phyloP scores from a whole-genome alignment of 2,113 vertebrate species.

The Orcinus orca region DNA sequence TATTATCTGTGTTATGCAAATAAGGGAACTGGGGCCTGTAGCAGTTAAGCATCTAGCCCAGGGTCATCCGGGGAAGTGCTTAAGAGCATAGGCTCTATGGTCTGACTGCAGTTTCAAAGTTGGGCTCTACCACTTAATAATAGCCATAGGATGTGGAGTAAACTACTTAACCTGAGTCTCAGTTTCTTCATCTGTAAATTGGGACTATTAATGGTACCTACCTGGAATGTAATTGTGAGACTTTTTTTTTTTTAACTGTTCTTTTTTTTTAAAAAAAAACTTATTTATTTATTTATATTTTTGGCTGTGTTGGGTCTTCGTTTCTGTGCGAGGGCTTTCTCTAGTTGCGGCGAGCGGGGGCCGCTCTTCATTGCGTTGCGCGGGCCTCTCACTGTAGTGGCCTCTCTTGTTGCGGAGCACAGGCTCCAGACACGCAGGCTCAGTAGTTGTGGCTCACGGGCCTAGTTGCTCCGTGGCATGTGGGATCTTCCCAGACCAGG shows the following conservation, averaged over 20 bases:
- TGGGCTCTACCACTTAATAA: not conserved
- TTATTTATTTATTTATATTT: no score
- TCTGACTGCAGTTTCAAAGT: not conserved
- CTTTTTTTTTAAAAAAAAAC: no score
- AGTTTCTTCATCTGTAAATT: conserved; percentile 27
- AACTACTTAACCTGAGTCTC: not conserved
- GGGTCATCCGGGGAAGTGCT: not conserved
- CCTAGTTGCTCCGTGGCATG: no score
- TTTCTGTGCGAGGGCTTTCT: no score
- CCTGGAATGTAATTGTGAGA: not conserved
- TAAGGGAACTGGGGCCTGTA: not conserved
- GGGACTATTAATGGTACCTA: not conserved
- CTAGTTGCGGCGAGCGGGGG: no score
- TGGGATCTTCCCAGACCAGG: no score
- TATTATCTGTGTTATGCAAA: conserved; percentile 13
- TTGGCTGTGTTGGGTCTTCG: no score
- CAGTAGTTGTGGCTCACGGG: no score
- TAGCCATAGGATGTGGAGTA: not conserved
- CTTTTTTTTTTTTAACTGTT: not conserved
- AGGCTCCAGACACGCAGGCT: no score
- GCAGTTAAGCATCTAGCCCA: not conserved
- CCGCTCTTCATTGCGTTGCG: no score
- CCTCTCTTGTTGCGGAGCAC: no score
- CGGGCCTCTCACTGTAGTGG: no score
- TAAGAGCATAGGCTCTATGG: not conserved